A percentile compares a stretch with the other conserved stretches of the same genome.
These are phyloP conservation scores for Ceraclea dissimilis DNA, from an alignment of 2,888 invertebrate species.

Conservation along the genomic window DNA sequence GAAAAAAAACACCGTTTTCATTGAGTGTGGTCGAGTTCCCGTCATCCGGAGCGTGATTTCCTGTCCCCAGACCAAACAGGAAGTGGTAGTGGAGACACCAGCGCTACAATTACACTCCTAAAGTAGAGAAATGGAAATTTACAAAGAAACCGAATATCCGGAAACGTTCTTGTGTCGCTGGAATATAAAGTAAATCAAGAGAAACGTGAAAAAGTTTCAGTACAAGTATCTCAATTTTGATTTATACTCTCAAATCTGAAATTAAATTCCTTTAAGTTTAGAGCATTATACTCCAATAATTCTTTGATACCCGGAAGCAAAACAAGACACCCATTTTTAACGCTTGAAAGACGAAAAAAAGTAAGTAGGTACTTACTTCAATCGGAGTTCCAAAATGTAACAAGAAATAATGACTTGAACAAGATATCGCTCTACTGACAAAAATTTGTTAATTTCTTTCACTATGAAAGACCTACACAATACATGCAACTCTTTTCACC, in stretches of 20 bases:
- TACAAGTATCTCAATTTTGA: not conserved
- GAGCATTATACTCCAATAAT: too few species aligned
- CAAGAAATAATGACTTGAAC: too few species aligned
- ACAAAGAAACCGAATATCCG: slow-evolving; percentile 2
- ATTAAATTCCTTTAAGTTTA: not conserved
- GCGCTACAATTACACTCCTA: slow-evolving; percentile 12
- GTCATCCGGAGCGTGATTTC: not conserved
- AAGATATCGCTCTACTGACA: too few species aligned
- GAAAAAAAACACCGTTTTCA: not conserved
- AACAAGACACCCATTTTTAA: too few species aligned
- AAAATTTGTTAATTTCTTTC: too few species aligned
- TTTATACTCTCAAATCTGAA: not conserved
- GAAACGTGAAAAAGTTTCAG: not conserved
- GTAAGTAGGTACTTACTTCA: too few species aligned
- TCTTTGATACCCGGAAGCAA: too few species aligned
- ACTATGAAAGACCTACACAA: too few species aligned
- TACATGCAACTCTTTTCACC: too few species aligned
- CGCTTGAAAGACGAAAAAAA: too few species aligned
- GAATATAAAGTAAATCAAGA: not conserved
- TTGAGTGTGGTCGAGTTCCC: slow-evolving; percentile 2
- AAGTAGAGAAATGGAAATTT: slow-evolving; percentile 1
- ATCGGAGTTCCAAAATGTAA: too few species aligned
- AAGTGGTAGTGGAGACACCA: slow-evolving; percentile 21
- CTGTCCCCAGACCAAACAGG: slow-evolving; percentile 12
- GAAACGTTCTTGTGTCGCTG: not conserved